These are phyloP conservation scores for Caradrina clavipalpis DNA, from an alignment of 2,888 invertebrate genomes.

Conservation along the genomic window DNA sequence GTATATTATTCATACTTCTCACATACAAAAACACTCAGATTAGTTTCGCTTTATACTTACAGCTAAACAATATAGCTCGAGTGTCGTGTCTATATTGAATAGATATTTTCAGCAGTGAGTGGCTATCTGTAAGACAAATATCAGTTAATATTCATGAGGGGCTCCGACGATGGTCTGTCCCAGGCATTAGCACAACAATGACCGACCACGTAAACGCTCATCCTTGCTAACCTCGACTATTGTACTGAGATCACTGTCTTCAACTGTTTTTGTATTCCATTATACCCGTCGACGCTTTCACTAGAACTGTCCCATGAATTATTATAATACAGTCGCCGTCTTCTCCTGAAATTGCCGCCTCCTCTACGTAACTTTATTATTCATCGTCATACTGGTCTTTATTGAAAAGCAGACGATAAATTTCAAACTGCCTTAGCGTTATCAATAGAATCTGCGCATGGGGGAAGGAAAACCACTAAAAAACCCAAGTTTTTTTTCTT, in stretches of 20 bases:
- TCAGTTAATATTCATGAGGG: slow-evolving; percentile 88
- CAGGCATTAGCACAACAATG: slow-evolving; percentile 87
- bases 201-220: slow-evolving; percentile 75
- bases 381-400: slow-evolving; percentile 39
- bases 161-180: slow-evolving; percentile 76
- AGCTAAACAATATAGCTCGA: slow-evolving; percentile 61
- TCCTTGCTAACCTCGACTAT: slow-evolving; percentile 79
- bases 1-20: slow-evolving; percentile 34
- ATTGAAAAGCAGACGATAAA: slow-evolving; percentile 60
- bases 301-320: slow-evolving; percentile 61
- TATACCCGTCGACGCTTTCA: slow-evolving; percentile 62
- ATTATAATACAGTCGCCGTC: slow-evolving; percentile 55
- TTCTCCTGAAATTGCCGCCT: slow-evolving; percentile 32
- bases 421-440: slow-evolving; percentile 39
- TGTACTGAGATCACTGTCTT: slow-evolving; percentile 79
- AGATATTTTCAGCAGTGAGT: slow-evolving; percentile 79
- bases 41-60: slow-evolving; percentile 60
- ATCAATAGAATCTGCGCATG: slow-evolving; percentile 32
- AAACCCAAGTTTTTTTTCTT: slow-evolving; percentile 45
- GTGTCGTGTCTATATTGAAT: slow-evolving; percentile 74
- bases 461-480: slow-evolving; percentile 33
- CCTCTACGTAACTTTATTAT: slow-evolving; percentile 37
- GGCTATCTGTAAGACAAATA: slow-evolving; percentile 81
- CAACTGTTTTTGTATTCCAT: slow-evolving; percentile 73
- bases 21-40: slow-evolving; percentile 50